phyloP scores from a whole-genome alignment of 2,113 vertebrate species.

The Anolis sagrei region DNA sequence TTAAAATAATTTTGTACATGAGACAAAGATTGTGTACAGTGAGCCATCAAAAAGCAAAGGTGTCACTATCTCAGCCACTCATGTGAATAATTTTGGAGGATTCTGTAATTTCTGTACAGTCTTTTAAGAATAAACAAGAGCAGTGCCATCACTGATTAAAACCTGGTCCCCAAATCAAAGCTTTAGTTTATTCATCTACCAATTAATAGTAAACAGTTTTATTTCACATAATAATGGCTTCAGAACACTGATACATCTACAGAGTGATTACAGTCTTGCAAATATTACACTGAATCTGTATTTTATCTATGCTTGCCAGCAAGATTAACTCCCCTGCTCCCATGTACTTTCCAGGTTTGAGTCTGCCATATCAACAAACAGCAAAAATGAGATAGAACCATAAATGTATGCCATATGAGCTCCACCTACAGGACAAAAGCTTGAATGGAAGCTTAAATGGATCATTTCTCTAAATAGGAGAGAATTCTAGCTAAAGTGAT shows the following conservation, averaged over 20 bases:
- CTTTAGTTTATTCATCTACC: neutral
- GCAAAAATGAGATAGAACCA: neutral
- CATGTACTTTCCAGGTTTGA: neutral
- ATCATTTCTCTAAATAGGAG: neutral
- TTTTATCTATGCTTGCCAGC: neutral
- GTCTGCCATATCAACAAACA: slow-evolving; percentile 18
- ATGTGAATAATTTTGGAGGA: no score
- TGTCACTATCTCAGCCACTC: no score
- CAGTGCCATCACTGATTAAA: neutral
- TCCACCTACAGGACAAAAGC: slow-evolving; percentile 75
- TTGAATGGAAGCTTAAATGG: neutral
- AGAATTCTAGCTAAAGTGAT: neutral
- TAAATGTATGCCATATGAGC: slow-evolving; percentile 56
- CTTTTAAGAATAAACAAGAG: neutral
- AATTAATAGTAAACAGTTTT: neutral
- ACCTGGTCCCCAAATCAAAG: neutral
- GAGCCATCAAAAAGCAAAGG: no score
- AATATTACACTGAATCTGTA: neutral
- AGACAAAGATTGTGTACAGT: no score
- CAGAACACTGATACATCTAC: no score
- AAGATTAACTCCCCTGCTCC: neutral
- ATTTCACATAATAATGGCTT: neutral
- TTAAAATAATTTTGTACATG: no score
- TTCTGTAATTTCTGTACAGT: no score
- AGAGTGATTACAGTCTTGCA: neutral